Percentiles rank a stretch among this genome's conserved stretches.
Evolutionary conservation across 2,113 vertebrate genomes (phyloP).

Genomic region (Zosterops pallidus): DNA sequence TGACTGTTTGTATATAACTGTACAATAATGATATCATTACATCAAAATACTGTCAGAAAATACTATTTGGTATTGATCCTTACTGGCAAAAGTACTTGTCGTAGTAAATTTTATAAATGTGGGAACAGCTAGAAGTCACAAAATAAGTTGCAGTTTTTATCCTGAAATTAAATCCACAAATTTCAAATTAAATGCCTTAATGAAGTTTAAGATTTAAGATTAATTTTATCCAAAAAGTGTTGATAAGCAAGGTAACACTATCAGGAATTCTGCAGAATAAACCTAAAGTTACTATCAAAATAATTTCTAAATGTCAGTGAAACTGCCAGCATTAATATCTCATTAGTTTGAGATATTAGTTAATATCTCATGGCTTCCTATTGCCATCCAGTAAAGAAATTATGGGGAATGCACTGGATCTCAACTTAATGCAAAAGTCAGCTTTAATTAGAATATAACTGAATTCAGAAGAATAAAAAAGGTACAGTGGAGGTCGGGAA

Average conservation of each 20-base stretch:
- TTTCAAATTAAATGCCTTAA: neutral
- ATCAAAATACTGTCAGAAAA: neutral
- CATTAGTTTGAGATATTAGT: neutral
- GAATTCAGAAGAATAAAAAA: neutral
- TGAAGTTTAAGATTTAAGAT: neutral
- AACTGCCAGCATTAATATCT: neutral
- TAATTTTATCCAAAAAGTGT: neutral
- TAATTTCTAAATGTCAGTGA: neutral
- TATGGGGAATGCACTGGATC: neutral
- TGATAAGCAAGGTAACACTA: neutral
- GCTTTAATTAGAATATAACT: neutral
- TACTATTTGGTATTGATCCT: neutral
- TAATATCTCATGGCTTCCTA: neutral
- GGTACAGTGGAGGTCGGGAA: neutral
- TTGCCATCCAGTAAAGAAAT: neutral
- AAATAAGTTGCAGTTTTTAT: neutral
- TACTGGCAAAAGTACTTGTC: neutral
- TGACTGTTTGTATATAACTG: neutral
- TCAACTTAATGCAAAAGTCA: neutral
- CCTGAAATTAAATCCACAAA: neutral
- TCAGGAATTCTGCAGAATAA: neutral
- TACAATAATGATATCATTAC: neutral
- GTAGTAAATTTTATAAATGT: neutral
- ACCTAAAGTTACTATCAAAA: neutral
- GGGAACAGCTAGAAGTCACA: neutral